Conservation (phyloP, 1,140 invertebrate genomes). For the Ceratina calcarata region DNA sequence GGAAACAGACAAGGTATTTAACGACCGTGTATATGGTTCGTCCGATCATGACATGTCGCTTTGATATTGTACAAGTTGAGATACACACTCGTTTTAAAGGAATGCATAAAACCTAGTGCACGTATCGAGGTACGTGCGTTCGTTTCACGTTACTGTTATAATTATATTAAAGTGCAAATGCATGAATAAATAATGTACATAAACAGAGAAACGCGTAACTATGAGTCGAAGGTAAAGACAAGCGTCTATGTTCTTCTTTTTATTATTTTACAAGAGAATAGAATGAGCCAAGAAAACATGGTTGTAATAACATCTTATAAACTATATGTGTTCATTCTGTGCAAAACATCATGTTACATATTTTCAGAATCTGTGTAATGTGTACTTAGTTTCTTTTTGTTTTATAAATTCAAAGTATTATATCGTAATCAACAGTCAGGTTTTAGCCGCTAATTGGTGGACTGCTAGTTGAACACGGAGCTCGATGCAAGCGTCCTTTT, state of each 20-base stretch:
- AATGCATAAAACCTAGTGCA: conserved; percentile 17
- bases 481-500: conserved; percentile 84
- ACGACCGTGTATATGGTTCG: not conserved
- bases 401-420: conserved; percentile 27
- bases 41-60: conserved; percentile 7
- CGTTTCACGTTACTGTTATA: conserved; percentile 10
- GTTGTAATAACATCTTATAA: conserved; percentile 62
- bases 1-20: conserved; percentile 16
- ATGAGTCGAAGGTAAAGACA: not conserved
- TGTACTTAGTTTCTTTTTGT: not conserved
- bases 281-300: conserved; percentile 53
- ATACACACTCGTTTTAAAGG: conserved; percentile 35
- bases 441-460: conserved; percentile 79
- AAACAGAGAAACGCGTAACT: not conserved
- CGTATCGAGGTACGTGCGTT: not conserved
- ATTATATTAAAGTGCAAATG: conserved; percentile 18
- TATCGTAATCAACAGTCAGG: conserved; percentile 45
- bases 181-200: not conserved
- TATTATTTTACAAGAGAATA: conserved; percentile 55
- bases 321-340: conserved; percentile 65
- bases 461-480: conserved; percentile 84
- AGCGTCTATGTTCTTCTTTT: conserved; percentile 28
- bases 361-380: conserved; percentile 30
- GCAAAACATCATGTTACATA: conserved; percentile 60
- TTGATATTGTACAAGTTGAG: conserved; percentile 15